phyloP scores from a whole-genome alignment of 2,888 invertebrate species.

The Lasioglossum malachurum region DNA sequence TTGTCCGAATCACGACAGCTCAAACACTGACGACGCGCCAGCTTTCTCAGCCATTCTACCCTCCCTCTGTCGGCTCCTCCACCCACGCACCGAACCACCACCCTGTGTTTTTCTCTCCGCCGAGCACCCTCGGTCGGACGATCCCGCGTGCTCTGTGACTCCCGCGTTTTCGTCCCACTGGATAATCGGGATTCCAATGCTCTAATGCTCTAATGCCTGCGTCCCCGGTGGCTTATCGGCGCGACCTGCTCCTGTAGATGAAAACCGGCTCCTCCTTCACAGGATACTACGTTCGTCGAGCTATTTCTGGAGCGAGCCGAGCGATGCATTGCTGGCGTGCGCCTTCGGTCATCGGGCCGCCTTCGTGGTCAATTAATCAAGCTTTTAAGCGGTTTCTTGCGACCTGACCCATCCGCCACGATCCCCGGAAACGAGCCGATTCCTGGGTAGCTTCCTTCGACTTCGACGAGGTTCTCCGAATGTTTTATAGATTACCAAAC shows the following conservation, averaged over 20 bases:
- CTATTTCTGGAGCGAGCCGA: slow-evolving; percentile 27
- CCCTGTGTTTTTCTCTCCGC: slow-evolving; percentile 31
- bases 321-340: slow-evolving; percentile 54
- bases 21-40: slow-evolving; percentile 39
- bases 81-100: not conserved
- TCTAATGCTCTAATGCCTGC: not conserved
- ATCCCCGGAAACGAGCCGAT: slow-evolving; percentile 9
- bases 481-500: not conserved
- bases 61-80: slow-evolving; percentile 7
- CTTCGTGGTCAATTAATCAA: slow-evolving; percentile 50
- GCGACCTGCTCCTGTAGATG: not conserved
- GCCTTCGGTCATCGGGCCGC: slow-evolving; percentile 31
- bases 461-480: not conserved
- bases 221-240: slow-evolving; percentile 27
- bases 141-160: slow-evolving; percentile 2
- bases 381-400: slow-evolving; percentile 42
- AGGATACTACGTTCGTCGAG: slow-evolving; percentile 19
- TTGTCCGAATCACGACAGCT: slow-evolving; percentile 48
- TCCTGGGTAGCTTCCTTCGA: slow-evolving; percentile 1
- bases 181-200: not conserved
- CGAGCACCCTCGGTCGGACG: not conserved
- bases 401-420: not conserved
- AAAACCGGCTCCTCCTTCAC: slow-evolving; percentile 28
- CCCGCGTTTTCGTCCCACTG: slow-evolving; percentile 2
- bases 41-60: slow-evolving; percentile 24